A percentile compares a stretch with the other conserved stretches of the same genome.
Evolutionary conservation across 2,888 invertebrate species (phyloP).

Genomic region (Orthosia gothica): DNA sequence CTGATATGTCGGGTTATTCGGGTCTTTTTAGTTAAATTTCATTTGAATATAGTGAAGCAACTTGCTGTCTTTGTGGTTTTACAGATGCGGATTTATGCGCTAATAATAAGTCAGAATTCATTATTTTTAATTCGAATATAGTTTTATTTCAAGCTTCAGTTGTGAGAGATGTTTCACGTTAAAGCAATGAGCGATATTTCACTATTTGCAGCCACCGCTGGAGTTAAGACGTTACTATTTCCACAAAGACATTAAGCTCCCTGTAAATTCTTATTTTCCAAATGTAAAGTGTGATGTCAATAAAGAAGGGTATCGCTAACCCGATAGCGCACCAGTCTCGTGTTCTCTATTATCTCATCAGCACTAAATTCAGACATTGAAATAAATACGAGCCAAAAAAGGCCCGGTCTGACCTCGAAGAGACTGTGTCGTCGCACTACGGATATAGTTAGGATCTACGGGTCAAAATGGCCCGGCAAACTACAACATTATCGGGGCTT

Average conservation of each 20-base stretch:
- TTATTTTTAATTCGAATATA: not conserved
- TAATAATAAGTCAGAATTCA: not conserved
- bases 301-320: conserved; percentile 9
- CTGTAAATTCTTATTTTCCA: conserved; percentile 2
- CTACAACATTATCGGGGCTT: conserved; percentile 30
- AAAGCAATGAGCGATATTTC: not conserved
- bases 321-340: not conserved
- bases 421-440: conserved; percentile 28
- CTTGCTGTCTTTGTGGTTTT: not conserved
- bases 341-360: conserved; percentile 29
- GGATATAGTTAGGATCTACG: conserved; percentile 13
- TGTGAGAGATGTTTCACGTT: not conserved
- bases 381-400: conserved; percentile 48
- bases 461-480: conserved; percentile 32
- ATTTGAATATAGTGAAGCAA: not conserved
- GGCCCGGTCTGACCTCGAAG: conserved; percentile 23
- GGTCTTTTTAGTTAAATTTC: not conserved
- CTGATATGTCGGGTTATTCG: not conserved
- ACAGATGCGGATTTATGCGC: not conserved
- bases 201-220: not conserved
- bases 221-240: not conserved
- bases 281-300: not conserved
- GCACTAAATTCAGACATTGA: conserved; percentile 49
- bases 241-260: not conserved
- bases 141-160: not conserved